A percentile compares a stretch with the other conserved stretches of the same genome.
Conservation (phyloP, 2,888 invertebrate species). For the Melinaea menophilus region DNA sequence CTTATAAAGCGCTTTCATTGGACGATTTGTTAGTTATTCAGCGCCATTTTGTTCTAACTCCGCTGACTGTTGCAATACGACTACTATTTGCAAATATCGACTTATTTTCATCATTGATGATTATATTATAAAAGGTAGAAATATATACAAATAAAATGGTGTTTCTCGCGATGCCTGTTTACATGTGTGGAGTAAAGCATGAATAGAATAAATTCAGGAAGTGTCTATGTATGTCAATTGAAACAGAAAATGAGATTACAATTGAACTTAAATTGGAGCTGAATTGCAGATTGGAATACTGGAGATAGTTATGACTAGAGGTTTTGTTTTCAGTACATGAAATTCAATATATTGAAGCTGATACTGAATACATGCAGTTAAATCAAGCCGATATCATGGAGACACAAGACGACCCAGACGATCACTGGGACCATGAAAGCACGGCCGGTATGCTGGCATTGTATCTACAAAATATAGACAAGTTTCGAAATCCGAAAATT, state of each 20-base stretch:
- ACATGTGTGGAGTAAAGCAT: neutral
- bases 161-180: neutral
- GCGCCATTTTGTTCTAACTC: conserved; percentile 71
- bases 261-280: conserved; percentile 13
- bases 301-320: conserved; percentile 35
- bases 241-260: conserved; percentile 8
- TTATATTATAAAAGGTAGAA: neutral
- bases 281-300: conserved; percentile 16
- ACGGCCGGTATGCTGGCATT: conserved; percentile 53
- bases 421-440: conserved; percentile 63
- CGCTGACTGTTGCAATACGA: conserved; percentile 69
- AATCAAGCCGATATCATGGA: conserved; percentile 55
- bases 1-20: conserved; percentile 71
- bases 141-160: neutral
- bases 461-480: conserved; percentile 62
- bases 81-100: conserved; percentile 42
- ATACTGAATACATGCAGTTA: conserved; percentile 53
- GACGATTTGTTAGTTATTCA: conserved; percentile 43
- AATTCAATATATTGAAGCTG: conserved; percentile 54
- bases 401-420: conserved; percentile 55
- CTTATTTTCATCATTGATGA: conserved; percentile 17
- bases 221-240: conserved; percentile 26
- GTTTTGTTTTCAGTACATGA: conserved; percentile 50
- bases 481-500: conserved; percentile 67
- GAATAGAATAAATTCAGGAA: conserved; percentile 24